Percentiles rank a stretch among this genome's conserved stretches.
These are phyloP conservation scores for Dipodomys ordii DNA, from an alignment of 2,113 vertebrate species.

Conservation along the genomic window DNA sequence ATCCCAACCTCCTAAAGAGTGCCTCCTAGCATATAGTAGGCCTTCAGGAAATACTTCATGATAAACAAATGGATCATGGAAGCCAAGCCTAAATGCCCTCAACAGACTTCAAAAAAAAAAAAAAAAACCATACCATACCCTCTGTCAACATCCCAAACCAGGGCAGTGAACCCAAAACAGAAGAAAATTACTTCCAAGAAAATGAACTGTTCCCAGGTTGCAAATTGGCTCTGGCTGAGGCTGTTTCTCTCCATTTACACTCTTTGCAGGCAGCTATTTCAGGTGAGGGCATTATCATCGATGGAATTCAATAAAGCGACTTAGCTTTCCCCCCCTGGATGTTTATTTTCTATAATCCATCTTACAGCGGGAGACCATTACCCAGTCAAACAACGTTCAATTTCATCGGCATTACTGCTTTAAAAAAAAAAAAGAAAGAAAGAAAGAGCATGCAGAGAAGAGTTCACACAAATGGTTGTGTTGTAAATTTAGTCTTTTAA, in stretches of 20 bases:
- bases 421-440: slow-evolving; percentile 43
- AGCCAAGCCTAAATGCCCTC: not conserved
- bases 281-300: slow-evolving; percentile 70
- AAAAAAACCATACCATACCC: not conserved
- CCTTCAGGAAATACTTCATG: not conserved
- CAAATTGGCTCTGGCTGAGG: slow-evolving; percentile 52
- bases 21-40: not conserved
- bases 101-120: too few species aligned
- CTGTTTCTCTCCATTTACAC: slow-evolving; percentile 64
- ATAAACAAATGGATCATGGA: not conserved
- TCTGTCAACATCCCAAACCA: slow-evolving; percentile 36
- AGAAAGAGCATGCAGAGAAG: slow-evolving; percentile 63
- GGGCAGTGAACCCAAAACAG: slow-evolving; percentile 60
- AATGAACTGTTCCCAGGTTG: slow-evolving; percentile 67
- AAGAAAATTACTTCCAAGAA: slow-evolving; percentile 71
- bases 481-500: slow-evolving; percentile 87
- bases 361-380: slow-evolving; percentile 84
- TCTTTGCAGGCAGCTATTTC: slow-evolving; percentile 74
- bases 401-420: slow-evolving; percentile 80
- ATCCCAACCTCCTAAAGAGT: not conserved
- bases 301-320: slow-evolving; percentile 74
- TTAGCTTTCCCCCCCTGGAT: slow-evolving; percentile 55
- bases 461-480: slow-evolving; percentile 81
- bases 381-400: slow-evolving; percentile 83
- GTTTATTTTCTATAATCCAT: slow-evolving; percentile 84